Evolutionary conservation across 30 jellyfish, hydroid and myxozoan genomes (phyloP).

Genomic region (Turritopsis dohrnii): DNA sequence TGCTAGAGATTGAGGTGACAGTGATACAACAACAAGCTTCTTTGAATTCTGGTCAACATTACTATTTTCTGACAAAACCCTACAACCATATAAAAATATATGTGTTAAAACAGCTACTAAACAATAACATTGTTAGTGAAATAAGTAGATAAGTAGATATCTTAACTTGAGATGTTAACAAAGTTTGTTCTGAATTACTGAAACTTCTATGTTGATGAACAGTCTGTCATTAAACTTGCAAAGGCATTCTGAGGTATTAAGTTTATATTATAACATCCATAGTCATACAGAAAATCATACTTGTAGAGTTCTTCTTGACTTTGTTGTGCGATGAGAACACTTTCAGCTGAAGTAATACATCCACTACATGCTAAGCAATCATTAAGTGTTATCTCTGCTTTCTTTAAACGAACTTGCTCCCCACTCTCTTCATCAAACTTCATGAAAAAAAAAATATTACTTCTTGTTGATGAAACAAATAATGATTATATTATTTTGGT

Average conservation of each 20-base stretch:
- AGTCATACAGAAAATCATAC: constrained; percentile 4
- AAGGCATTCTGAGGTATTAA: too few species aligned
- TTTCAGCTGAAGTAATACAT: constrained; percentile 98
- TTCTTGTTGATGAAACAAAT: too few species aligned
- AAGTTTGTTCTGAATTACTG: too few species aligned
- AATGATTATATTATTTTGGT: too few species aligned
- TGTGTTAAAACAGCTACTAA: background rate
- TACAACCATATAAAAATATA: background rate
- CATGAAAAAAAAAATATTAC: too few species aligned
- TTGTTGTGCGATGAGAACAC: constrained; percentile 88
- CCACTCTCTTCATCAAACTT: constrained; percentile 63
- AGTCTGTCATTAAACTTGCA: too few species aligned
- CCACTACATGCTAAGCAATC: constrained; percentile 99
- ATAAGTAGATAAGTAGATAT: too few species aligned
- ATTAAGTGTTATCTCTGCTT: constrained; percentile 80
- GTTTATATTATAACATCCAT: background rate
- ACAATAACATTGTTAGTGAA: too few species aligned
- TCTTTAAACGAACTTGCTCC: constrained; percentile 60
- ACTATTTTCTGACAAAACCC: constrained; percentile 15
- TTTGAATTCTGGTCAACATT: background rate
- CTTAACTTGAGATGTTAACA: too few species aligned
- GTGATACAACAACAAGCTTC: constrained; percentile 55
- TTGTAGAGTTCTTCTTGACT: constrained; percentile 76
- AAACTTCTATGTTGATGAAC: too few species aligned
- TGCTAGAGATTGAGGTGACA: constrained; percentile 93